These are phyloP conservation scores for Pristionchus fissidentatus DNA, from an alignment of 2,888 invertebrate species.

Conservation along the genomic window DNA sequence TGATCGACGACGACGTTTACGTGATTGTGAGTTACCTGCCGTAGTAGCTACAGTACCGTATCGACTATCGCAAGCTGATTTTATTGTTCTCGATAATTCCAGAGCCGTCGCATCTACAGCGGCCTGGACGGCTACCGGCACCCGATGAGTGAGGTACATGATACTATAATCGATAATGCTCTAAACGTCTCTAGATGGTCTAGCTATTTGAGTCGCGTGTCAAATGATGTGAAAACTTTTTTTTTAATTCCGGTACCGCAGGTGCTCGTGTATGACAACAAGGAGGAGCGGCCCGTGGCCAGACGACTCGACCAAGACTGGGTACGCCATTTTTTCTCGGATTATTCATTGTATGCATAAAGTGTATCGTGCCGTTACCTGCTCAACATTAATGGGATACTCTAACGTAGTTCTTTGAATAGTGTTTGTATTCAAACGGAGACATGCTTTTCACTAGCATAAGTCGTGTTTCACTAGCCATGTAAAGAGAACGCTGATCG, in stretches of 20 bases:
- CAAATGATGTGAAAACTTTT: background rate
- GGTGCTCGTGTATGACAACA: constrained; percentile 45
- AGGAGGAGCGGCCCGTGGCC: background rate
- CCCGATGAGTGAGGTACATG: constrained; percentile 35
- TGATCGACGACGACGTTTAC: constrained; percentile 13
- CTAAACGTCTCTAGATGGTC: no score
- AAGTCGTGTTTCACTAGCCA: background rate
- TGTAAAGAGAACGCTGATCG: background rate
- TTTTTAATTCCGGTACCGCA: background rate
- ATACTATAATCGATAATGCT: background rate
- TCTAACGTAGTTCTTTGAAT: background rate
- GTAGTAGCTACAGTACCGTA: background rate
- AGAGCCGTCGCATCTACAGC: constrained; percentile 30
- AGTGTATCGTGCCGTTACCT: background rate
- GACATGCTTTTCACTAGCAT: background rate
- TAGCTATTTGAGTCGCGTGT: no score
- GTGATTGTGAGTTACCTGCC: constrained; percentile 12
- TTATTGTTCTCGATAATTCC: no score
- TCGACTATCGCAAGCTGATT: background rate
- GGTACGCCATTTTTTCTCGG: constrained; percentile 38
- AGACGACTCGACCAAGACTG: constrained; percentile 10
- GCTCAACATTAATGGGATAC: no score
- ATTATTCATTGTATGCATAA: background rate
- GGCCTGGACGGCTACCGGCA: constrained; percentile 40
- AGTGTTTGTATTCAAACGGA: background rate